Conservation (phyloP, 2,797 vertebrate species). For the Cichlasoma orientale region DNA sequence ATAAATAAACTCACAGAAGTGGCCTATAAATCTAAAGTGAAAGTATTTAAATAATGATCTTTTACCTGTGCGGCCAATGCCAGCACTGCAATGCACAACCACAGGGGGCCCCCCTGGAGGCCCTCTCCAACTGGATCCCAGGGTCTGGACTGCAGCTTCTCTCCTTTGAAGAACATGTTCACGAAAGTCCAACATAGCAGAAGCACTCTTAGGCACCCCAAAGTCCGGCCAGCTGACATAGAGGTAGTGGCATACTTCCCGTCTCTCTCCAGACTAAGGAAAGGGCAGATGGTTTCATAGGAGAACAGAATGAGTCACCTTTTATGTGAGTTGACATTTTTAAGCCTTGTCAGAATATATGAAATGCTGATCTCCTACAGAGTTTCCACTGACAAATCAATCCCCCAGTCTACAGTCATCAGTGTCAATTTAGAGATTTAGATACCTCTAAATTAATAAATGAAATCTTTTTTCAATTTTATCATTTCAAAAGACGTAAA, state of each 20-base stretch:
- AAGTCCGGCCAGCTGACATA: slow-evolving; percentile 92
- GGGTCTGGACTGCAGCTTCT: slow-evolving; percentile 74
- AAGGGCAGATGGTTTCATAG: neutral
- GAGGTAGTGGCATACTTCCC: slow-evolving; percentile 86
- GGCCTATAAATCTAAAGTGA: no score
- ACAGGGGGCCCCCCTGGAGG: slow-evolving; percentile 84
- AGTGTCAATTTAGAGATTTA: neutral
- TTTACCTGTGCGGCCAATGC: slow-evolving; percentile 87
- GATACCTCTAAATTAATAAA: neutral
- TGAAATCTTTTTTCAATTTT: neutral
- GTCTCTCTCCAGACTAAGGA: slow-evolving; percentile 82
- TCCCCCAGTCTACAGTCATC: neutral
- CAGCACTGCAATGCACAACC: slow-evolving; percentile 88
- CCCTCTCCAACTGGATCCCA: slow-evolving; percentile 82
- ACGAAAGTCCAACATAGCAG: slow-evolving; percentile 88
- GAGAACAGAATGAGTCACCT: neutral
- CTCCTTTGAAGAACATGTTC: slow-evolving; percentile 83
- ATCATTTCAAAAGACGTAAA: slow-evolving; percentile 1
- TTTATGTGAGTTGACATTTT: neutral
- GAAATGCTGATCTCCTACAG: neutral
- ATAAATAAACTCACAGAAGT: no score
- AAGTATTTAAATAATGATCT: no score
- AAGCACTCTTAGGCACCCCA: slow-evolving; percentile 87
- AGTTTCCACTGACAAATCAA: neutral
- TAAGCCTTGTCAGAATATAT: neutral